Evolutionary conservation across 2,888 invertebrate species (phyloP).

Genomic region (Ellobium chinense): DNA sequence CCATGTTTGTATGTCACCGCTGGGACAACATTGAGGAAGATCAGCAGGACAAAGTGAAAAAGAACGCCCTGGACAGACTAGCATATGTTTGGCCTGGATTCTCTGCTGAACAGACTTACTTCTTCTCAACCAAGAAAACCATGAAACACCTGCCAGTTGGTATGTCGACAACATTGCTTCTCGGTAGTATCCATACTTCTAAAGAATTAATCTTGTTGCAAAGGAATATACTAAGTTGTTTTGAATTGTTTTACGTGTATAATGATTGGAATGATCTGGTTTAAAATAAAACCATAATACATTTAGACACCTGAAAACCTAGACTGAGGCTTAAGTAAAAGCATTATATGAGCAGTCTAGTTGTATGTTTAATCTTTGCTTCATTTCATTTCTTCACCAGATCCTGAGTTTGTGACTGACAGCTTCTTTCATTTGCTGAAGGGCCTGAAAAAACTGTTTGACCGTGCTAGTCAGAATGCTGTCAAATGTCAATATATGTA

Average conservation of each 20-base stretch:
- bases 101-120: constrained; percentile 59
- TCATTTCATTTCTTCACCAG: neutral
- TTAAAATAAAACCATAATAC: too few relatives aligned
- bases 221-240: too few relatives aligned
- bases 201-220: too few relatives aligned
- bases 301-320: too few relatives aligned
- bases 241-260: too few relatives aligned
- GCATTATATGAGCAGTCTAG: too few relatives aligned
- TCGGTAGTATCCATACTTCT: too few relatives aligned
- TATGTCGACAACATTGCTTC: too few relatives aligned
- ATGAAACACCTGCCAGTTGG: constrained; percentile 35
- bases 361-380: neutral
- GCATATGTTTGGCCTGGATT: constrained; percentile 66
- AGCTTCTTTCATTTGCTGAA: constrained; percentile 59
- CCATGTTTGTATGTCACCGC: constrained; percentile 72
- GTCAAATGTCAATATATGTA: constrained; percentile 68
- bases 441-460: constrained; percentile 60
- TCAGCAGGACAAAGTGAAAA: constrained; percentile 59
- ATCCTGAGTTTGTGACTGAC: constrained; percentile 63
- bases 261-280: too few relatives aligned
- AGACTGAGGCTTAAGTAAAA: too few relatives aligned
- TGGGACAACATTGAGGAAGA: constrained; percentile 66
- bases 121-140: constrained; percentile 56
- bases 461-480: constrained; percentile 57
- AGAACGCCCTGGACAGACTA: constrained; percentile 60